Evolutionary conservation across 2,797 vertebrate species (phyloP).

Genomic region (Argya squamiceps): DNA sequence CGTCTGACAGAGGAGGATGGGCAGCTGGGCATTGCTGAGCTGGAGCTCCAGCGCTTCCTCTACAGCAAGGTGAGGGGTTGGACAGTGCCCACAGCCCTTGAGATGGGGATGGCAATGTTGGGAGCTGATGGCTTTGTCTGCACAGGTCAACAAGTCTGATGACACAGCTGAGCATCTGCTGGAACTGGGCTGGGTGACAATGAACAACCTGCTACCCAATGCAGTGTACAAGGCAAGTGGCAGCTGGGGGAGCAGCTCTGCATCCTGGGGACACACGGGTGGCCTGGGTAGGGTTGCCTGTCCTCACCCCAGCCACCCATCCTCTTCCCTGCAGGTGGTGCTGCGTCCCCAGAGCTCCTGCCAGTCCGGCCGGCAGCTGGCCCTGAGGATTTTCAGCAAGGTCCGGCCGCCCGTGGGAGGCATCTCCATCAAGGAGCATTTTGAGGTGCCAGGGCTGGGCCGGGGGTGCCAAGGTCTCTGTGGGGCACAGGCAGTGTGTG

Average conservation of each 20-base stretch:
- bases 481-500: accelerated
- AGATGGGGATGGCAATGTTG: accelerated
- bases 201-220: conserved; percentile 98
- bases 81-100: background rate
- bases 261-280: background rate
- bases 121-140: background rate
- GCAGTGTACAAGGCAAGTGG: conserved; percentile 91
- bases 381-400: conserved; percentile 96
- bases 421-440: conserved; percentile 98
- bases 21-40: conserved; percentile 95
- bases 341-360: conserved; percentile 93
- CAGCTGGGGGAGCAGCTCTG: background rate
- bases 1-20: conserved; percentile 96
- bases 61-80: conserved; percentile 89
- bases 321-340: conserved; percentile 84
- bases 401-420: conserved; percentile 97
- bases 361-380: conserved; percentile 93
- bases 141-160: conserved; percentile 95
- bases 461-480: background rate
- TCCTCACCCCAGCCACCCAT: background rate
- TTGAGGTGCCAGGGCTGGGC: conserved; percentile 81
- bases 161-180: conserved; percentile 97
- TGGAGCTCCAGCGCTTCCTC: conserved; percentile 96
- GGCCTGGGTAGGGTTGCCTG: background rate
- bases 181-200: conserved; percentile 97